phyloP scores from a whole-genome alignment of 2,797 vertebrate species.

The Hylomyscus alleni region DNA sequence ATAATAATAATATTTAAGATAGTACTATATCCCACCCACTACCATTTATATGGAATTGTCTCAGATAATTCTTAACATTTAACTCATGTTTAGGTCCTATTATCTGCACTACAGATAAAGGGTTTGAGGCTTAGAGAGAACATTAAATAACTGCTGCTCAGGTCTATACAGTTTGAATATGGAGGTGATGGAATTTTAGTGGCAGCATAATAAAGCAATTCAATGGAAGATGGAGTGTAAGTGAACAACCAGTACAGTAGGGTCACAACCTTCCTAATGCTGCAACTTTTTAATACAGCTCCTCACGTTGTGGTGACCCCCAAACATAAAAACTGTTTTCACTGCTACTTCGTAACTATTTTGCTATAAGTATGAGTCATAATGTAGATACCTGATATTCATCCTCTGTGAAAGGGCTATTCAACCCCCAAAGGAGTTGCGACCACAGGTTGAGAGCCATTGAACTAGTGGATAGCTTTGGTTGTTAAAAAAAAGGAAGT shows the following conservation, averaged over 20 bases:
- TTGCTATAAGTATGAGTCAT: neutral
- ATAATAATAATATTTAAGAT: slow-evolving; percentile 61
- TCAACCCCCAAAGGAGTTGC: neutral
- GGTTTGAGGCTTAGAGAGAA: slow-evolving; percentile 49
- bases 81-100: slow-evolving; percentile 14
- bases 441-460: neutral
- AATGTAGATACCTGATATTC: neutral
- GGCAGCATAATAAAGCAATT: slow-evolving; percentile 42
- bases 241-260: neutral
- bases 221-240: neutral
- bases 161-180: slow-evolving; percentile 31
- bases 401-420: neutral
- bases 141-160: neutral
- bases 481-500: slow-evolving; percentile 53
- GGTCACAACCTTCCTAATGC: neutral
- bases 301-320: neutral
- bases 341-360: neutral
- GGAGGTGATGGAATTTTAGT: neutral
- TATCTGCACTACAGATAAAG: slow-evolving; percentile 47
- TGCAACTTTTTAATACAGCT: neutral
- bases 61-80: slow-evolving; percentile 54
- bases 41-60: slow-evolving; percentile 60
- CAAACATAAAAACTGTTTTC: neutral
- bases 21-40: slow-evolving; percentile 43
- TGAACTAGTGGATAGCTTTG: neutral